Percentiles rank a stretch among this genome's conserved stretches.
Evolutionary conservation across 53 echinoderm and acorn worm genomes (phyloP).

Genomic region (Crossaster papposus): DNA sequence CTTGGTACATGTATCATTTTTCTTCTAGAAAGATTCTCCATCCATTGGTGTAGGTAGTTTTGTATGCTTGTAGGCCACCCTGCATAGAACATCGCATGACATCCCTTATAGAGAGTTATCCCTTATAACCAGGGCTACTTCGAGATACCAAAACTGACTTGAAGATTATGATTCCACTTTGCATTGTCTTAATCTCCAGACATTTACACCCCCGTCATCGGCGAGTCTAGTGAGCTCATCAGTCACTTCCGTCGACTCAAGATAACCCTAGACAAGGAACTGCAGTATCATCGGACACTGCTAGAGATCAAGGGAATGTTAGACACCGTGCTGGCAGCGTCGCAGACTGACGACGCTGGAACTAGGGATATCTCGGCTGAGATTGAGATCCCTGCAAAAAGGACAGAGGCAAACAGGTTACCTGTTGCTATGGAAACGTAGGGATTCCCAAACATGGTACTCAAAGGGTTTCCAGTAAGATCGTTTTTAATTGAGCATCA

Average conservation of each 20-base stretch:
- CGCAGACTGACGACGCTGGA: conserved; percentile 51
- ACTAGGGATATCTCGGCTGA: not conserved
- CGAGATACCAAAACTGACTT: too few relatives aligned
- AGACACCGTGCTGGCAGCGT: conserved; percentile 84
- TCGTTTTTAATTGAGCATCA: too few relatives aligned
- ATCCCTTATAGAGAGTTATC: too few relatives aligned
- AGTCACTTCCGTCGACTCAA: conserved; percentile 71
- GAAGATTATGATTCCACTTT: too few relatives aligned
- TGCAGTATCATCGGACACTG: conserved; percentile 79
- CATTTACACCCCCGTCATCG: conserved; percentile 87
- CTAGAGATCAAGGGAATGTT: conserved; percentile 93
- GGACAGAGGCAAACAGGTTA: not conserved
- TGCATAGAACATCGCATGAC: too few relatives aligned
- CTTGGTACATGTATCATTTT: too few relatives aligned
- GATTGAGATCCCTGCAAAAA: not conserved
- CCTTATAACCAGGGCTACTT: too few relatives aligned
- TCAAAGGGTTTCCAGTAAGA: not conserved
- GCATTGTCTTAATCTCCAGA: conserved; percentile 56
- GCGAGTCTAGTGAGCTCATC: conserved; percentile 70
- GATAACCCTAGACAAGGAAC: conserved; percentile 73
- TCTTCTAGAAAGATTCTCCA: too few relatives aligned
- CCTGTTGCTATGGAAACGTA: conserved; percentile 30
- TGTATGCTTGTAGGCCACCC: too few relatives aligned
- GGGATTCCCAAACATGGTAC: not conserved
- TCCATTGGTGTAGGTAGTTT: too few relatives aligned